phyloP scores from a whole-genome alignment of 2,888 invertebrate genomes.

The Drosophila acutilabella region DNA sequence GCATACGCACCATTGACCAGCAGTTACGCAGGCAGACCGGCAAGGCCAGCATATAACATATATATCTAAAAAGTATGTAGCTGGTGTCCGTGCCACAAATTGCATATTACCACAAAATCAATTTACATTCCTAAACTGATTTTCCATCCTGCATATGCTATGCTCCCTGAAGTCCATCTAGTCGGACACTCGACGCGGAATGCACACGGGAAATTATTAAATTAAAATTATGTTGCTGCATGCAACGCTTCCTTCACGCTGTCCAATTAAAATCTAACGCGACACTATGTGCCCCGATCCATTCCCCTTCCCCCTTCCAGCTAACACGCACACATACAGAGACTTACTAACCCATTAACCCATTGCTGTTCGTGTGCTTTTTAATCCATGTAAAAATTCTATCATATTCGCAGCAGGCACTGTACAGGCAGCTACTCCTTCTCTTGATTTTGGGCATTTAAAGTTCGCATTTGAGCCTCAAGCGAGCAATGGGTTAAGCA shows the following conservation, averaged over 20 bases:
- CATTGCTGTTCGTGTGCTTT: not conserved
- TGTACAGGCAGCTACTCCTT: not conserved
- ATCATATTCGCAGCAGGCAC: not conserved
- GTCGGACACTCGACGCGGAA: slow-evolving; percentile 20
- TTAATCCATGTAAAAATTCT: not conserved
- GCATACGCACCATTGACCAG: slow-evolving; percentile 71
- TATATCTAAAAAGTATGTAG: slow-evolving; percentile 14
- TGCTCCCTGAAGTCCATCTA: not conserved
- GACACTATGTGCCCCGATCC: slow-evolving; percentile 40
- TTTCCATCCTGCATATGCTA: slow-evolving; percentile 66
- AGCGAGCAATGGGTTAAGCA: slow-evolving; percentile 38
- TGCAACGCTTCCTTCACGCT: slow-evolving; percentile 61
- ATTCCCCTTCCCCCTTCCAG: not conserved
- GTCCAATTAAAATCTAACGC: slow-evolving; percentile 66
- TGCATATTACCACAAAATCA: slow-evolving; percentile 79
- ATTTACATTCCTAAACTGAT: slow-evolving; percentile 79
- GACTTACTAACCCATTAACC: slow-evolving; percentile 13
- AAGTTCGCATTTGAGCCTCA: not conserved
- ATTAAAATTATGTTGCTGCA: slow-evolving; percentile 77
- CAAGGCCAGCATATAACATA: slow-evolving; percentile 33
- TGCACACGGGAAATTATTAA: slow-evolving; percentile 75
- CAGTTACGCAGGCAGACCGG: not conserved
- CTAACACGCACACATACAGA: slow-evolving; percentile 5
- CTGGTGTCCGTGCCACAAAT: slow-evolving; percentile 56
- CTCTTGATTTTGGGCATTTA: not conserved